Conservation (phyloP, 2,888 invertebrate genomes). For the Caenorhabditis sp. region DNA sequence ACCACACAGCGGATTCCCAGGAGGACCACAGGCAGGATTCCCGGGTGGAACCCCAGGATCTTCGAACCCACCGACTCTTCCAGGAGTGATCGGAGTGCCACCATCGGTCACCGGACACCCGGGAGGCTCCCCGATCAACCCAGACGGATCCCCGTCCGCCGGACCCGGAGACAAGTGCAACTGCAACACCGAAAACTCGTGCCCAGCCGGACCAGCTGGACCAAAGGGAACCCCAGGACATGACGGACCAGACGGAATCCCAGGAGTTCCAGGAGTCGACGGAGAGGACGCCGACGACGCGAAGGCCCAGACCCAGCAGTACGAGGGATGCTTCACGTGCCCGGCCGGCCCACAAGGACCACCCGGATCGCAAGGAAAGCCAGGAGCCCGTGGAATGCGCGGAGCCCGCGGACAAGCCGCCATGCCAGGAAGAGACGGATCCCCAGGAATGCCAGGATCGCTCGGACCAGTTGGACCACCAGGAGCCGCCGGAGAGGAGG, state of each 20-base stretch:
- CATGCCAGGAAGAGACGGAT: constrained; percentile 73
- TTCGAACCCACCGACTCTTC: constrained; percentile 42
- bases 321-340: constrained; percentile 74
- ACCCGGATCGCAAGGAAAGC: constrained; percentile 66
- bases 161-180: constrained; percentile 64
- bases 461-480: constrained; percentile 70
- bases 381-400: constrained; percentile 74
- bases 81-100: constrained; percentile 60
- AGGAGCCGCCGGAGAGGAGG: constrained; percentile 72
- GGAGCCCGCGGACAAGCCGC: constrained; percentile 76
- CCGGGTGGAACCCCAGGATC: constrained; percentile 36
- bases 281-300: constrained; percentile 70
- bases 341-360: constrained; percentile 70
- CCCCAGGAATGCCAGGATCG: constrained; percentile 73
- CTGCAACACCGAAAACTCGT: constrained; percentile 68
- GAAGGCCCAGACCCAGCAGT: constrained; percentile 72
- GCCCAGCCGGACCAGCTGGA: constrained; percentile 72
- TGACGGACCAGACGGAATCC: constrained; percentile 71
- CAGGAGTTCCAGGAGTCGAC: constrained; percentile 68
- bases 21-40: constrained; percentile 44
- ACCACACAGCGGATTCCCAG: constrained; percentile 49
- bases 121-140: constrained; percentile 58
- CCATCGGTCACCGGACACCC: constrained; percentile 55
- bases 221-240: constrained; percentile 68
- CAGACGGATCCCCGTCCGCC: constrained; percentile 56